These are phyloP conservation scores for Spicauda simplicius DNA, from an alignment of 2,888 invertebrate genomes.

Conservation along the genomic window DNA sequence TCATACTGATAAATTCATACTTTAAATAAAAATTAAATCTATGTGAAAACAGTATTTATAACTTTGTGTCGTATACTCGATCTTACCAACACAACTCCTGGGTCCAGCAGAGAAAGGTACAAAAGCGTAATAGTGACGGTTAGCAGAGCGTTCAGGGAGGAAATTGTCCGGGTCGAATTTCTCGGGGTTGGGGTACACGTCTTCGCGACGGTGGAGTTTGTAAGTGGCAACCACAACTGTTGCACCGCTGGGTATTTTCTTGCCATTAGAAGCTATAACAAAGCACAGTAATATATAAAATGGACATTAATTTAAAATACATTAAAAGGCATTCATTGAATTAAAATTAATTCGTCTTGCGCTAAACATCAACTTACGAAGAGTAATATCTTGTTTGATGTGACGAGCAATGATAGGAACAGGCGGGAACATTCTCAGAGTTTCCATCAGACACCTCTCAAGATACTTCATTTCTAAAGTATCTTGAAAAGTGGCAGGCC, in stretches of 20 bases:
- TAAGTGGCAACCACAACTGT: constrained; percentile 88
- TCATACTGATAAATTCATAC: too few relatives aligned
- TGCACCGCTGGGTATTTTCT: constrained; percentile 88
- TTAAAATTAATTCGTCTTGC: not conserved
- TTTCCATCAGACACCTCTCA: constrained; percentile 92
- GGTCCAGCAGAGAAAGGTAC: constrained; percentile 94
- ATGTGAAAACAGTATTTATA: not conserved
- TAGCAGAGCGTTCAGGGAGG: constrained; percentile 90
- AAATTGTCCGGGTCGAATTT: constrained; percentile 94
- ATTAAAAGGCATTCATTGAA: too few relatives aligned
- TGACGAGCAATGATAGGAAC: constrained; percentile 91
- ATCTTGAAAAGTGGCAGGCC: constrained; percentile 91
- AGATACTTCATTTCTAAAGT: constrained; percentile 94
- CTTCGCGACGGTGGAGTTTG: constrained; percentile 88
- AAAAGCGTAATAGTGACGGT: constrained; percentile 92
- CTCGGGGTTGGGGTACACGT: constrained; percentile 90
- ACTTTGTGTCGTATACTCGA: not conserved
- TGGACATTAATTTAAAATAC: too few relatives aligned
- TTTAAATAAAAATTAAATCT: too few relatives aligned
- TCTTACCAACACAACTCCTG: constrained; percentile 90
- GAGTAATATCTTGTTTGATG: constrained; percentile 88
- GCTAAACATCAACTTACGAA: constrained; percentile 79
- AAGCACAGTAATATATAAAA: not conserved
- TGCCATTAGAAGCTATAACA: constrained; percentile 84
- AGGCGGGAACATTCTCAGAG: constrained; percentile 91